Conservation (phyloP, 2,113 vertebrate species). For the Hystrix cristata region DNA sequence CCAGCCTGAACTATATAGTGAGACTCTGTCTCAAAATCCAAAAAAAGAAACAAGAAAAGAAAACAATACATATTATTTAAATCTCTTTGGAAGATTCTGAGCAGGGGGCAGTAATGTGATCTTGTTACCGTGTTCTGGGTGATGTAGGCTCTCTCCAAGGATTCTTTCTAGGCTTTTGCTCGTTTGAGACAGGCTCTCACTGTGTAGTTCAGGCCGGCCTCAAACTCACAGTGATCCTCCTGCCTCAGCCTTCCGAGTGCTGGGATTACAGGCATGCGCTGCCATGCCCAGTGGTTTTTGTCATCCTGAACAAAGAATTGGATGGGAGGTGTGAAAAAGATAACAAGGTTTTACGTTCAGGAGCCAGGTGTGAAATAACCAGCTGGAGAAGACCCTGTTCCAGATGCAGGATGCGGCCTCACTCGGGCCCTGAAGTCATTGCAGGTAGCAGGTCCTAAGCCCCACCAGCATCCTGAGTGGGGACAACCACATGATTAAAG, state of each 20-base stretch:
- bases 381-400: neutral
- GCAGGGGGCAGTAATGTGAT: neutral
- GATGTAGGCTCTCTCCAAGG: neutral
- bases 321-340: neutral
- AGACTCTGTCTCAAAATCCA: neutral
- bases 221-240: too few species aligned
- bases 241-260: too few species aligned
- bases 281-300: neutral
- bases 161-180: neutral
- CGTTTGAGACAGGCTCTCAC: too few species aligned
- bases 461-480: too few species aligned
- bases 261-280: too few species aligned
- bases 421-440: neutral
- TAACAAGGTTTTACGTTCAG: neutral
- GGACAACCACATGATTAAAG: neutral
- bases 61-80: neutral
- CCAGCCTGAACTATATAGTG: neutral
- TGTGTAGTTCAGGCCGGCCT: too few species aligned
- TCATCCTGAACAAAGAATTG: neutral
- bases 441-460: neutral
- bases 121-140: neutral
- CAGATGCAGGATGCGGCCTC: neutral
- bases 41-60: neutral
- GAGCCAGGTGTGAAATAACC: neutral
- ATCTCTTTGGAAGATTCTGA: neutral